A percentile compares a stretch with the other conserved stretches of the same genome.
These are phyloP conservation scores for Coelopa pilipes DNA, from an alignment of 2,888 invertebrate genomes.

Conservation along the genomic window DNA sequence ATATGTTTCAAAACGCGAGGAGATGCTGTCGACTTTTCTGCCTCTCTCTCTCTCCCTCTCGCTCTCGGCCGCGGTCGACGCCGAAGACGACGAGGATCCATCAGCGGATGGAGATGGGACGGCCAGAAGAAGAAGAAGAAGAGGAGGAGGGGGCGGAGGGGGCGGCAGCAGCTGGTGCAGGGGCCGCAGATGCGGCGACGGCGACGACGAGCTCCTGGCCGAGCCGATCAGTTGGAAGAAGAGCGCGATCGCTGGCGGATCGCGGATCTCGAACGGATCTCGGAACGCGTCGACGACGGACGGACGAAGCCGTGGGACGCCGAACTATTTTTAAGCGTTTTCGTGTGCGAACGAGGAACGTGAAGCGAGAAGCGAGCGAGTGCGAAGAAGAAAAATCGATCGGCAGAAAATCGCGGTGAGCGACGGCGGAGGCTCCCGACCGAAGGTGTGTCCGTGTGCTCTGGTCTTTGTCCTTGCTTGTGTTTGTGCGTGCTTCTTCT, in stretches of 20 bases:
- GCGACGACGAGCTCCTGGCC: too few species aligned
- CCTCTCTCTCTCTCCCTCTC: too few species aligned
- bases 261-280: not conserved
- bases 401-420: not conserved
- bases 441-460: not conserved
- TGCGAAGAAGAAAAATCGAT: not conserved
- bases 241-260: conserved; percentile 18
- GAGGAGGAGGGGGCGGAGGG: too few species aligned
- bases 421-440: not conserved
- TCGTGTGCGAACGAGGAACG: not conserved
- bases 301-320: not conserved
- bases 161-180: too few species aligned
- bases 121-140: too few species aligned
- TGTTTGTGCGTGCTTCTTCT: not conserved
- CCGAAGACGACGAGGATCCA: too few species aligned
- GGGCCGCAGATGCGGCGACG: too few species aligned
- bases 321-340: not conserved
- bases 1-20: too few species aligned
- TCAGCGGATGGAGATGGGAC: too few species aligned
- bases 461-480: not conserved
- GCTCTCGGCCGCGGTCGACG: too few species aligned
- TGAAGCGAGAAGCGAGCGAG: not conserved
- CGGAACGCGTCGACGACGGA: not conserved
- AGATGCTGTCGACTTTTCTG: too few species aligned
- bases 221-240: conserved; percentile 14